phyloP scores from a whole-genome alignment of 2,797 vertebrate genomes.

The Hephaestus fuliginosus region DNA sequence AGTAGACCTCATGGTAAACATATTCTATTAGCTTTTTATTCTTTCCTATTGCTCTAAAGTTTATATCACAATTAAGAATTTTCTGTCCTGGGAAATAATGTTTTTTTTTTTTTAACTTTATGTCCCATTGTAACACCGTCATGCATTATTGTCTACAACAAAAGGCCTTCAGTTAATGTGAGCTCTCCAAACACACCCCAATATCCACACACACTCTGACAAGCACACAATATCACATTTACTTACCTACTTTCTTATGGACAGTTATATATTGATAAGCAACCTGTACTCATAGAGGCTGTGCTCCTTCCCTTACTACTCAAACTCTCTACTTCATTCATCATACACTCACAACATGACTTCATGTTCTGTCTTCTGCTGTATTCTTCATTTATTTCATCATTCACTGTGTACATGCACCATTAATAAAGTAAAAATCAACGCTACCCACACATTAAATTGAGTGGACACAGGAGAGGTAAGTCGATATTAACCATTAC shows the following conservation, averaged over 20 bases:
- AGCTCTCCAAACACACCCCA: background rate
- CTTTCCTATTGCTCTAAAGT: background rate
- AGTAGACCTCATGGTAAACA: background rate
- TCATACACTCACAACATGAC: background rate
- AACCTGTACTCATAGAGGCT: background rate
- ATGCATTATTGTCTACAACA: background rate
- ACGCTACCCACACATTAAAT: background rate
- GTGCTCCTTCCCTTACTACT: background rate
- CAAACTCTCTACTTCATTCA: background rate
- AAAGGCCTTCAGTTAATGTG: background rate
- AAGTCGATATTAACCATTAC: background rate
- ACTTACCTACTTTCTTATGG: background rate
- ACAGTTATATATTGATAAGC: background rate
- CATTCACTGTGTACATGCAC: background rate
- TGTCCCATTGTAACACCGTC: background rate
- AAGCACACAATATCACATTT: background rate
- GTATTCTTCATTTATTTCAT: background rate
- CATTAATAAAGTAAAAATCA: background rate
- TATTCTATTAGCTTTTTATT: background rate
- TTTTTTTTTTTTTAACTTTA: background rate
- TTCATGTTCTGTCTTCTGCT: background rate
- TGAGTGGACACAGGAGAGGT: background rate
- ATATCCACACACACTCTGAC: background rate
- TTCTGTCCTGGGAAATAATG: background rate
- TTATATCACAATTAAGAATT: background rate